Base-by-base conservation (phyloP, 2,888 invertebrate species). In the Stegophylla sp. region DNA sequence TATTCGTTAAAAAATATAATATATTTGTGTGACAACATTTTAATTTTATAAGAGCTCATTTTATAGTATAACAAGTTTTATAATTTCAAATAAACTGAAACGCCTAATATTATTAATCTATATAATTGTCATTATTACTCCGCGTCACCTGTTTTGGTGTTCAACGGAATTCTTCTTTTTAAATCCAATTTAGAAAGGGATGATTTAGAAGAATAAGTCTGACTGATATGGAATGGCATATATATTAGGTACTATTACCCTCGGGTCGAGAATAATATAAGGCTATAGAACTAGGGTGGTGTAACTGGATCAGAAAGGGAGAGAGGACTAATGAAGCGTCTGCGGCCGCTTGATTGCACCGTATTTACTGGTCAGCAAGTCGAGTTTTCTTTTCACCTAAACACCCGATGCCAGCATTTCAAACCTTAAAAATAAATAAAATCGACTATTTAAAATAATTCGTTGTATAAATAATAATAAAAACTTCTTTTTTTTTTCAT, bases 301-400 rank as follows among this genome's bases (percentile, higher is more conserved):
- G 43, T 81, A 45, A 74, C 53, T 45, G 64, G 64, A 81, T 74
- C 66, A 26, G 71, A 81, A 81, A 74, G 75, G 59, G 81, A 74
- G 64, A 67, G 79, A 82, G 82, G 83, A 81, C 82, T 82, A 83
- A 82, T 82, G 82, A 82, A 83, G 82, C 82, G 82, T 82, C 81
- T 74, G 75, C 76, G 82, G 72, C 81, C 83, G 82, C 66, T 82
- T 83, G 83, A 83, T 82, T 82, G 82, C 82, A 83, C 77, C 73
- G 82, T 83, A 82, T 83, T 82, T 82, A 82, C 82, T 81, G 83
- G 79, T 79, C 79, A 79, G 69, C 61, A n/a, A 51, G 79, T 48
- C 20, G 69, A 61, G 67, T 71, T 69, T 79, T 71, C 67, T 48
- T 79, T 79, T 79, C 69, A 61, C 79, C 77, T 69, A 71, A 69